Conservation (phyloP, 2,888 invertebrate genomes). For the Philhelius pedissequus region DNA sequence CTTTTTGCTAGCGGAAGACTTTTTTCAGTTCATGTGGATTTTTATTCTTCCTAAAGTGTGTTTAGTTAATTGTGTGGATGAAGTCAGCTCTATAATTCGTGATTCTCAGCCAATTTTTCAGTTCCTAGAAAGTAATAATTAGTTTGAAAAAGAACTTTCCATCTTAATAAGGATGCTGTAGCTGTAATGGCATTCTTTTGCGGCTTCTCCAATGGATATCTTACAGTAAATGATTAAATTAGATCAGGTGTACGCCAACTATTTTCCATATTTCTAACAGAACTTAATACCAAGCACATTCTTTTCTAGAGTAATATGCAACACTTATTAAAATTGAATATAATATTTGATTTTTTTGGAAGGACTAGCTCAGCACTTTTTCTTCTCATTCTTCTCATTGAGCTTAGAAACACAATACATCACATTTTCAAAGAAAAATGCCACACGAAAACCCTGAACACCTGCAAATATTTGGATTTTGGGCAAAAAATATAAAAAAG, state of each 20-base stretch:
- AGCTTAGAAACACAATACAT: neutral
- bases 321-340: neutral
- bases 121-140: conserved; percentile 55
- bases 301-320: neutral
- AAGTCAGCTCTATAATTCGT: neutral
- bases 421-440: neutral
- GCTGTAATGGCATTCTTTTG: neutral
- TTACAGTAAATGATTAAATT: neutral
- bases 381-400: neutral
- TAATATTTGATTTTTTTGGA: too few relatives aligned
- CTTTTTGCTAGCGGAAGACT: too few relatives aligned
- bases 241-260: neutral
- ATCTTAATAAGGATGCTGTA: conserved; percentile 38
- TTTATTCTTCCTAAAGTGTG: neutral
- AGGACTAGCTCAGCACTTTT: conserved; percentile 3
- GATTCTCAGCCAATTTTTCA: neutral
- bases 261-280: neutral
- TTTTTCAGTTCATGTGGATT: neutral
- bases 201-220: neutral
- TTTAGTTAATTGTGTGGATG: neutral
- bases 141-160: conserved; percentile 37
- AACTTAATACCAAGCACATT: conserved; percentile 19
- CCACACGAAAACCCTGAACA: neutral
- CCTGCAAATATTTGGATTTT: conserved; percentile 49
- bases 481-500: conserved; percentile 23